Conservation (phyloP, 2,888 invertebrate genomes). For the Oligia latruncula region DNA sequence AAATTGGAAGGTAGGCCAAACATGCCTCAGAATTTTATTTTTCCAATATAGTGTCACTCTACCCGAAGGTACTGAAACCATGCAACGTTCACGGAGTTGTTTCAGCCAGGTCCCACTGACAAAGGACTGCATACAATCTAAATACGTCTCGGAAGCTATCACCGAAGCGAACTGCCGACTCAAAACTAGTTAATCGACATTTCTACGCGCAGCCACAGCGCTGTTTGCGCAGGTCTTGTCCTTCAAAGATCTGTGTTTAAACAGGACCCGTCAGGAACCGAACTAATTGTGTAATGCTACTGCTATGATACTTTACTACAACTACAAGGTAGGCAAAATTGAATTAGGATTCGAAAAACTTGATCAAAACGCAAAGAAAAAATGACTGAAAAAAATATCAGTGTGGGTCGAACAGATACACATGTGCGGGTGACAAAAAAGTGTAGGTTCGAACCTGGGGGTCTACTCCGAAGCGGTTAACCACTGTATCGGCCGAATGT, state of each 20-base stretch:
- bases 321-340: neutral
- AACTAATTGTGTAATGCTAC: constrained; percentile 75
- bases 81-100: constrained; percentile 19
- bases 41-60: too few species aligned
- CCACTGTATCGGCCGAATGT: too few species aligned
- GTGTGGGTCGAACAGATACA: too few species aligned
- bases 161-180: constrained; percentile 8
- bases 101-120: constrained; percentile 27
- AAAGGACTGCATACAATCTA: constrained; percentile 36
- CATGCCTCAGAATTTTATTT: neutral
- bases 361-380: neutral
- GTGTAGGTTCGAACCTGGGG: neutral
- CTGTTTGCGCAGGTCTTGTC: constrained; percentile 58
- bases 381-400: too few species aligned
- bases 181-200: constrained; percentile 42
- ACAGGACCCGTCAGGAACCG: constrained; percentile 66
- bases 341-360: neutral
- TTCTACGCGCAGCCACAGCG: constrained; percentile 25
- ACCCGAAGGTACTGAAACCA: neutral
- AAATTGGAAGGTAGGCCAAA: neutral
- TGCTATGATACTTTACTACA: constrained; percentile 1
- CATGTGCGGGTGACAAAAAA: neutral
- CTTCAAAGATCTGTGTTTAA: constrained; percentile 66
- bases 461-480: too few species aligned
- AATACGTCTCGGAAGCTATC: constrained; percentile 37